Percentiles rank a stretch among this genome's conserved stretches.
These are phyloP conservation scores for Agapornis canus DNA, from an alignment of 2,797 vertebrate species.

Conservation along the genomic window DNA sequence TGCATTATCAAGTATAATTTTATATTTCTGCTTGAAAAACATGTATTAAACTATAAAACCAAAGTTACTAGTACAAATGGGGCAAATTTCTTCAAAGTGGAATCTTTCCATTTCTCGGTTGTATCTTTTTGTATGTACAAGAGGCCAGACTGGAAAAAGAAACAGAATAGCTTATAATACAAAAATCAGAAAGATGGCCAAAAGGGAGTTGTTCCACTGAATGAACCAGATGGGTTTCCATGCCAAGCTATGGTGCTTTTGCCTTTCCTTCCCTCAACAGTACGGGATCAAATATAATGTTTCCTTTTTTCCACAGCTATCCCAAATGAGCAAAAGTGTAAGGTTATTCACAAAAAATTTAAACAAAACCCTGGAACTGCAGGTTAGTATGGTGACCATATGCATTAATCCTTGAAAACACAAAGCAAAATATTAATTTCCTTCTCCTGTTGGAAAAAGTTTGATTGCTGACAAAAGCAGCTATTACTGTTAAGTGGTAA, in stretches of 20 bases:
- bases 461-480: slow-evolving; percentile 61
- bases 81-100: not conserved
- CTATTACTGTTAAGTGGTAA: slow-evolving; percentile 46
- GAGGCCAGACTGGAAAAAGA: slow-evolving; percentile 33
- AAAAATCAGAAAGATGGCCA: slow-evolving; percentile 21
- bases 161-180: not conserved
- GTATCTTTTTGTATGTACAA: not conserved
- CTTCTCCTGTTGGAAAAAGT: slow-evolving; percentile 58
- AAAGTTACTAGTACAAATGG: not conserved
- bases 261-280: slow-evolving; percentile 15
- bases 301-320: slow-evolving; percentile 24
- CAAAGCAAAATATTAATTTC: slow-evolving; percentile 70
- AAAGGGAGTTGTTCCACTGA: slow-evolving; percentile 43
- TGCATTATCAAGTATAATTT: not conserved
- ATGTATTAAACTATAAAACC: not conserved
- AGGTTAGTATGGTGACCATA: slow-evolving; percentile 60
- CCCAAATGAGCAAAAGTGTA: slow-evolving; percentile 48
- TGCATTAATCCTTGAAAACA: slow-evolving; percentile 59
- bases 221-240: slow-evolving; percentile 36
- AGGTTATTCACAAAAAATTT: slow-evolving; percentile 52
- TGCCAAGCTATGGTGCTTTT: slow-evolving; percentile 17
- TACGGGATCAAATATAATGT: slow-evolving; percentile 23
- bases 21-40: not conserved
- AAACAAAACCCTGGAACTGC: slow-evolving; percentile 27
- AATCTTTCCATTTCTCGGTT: not conserved